Percentiles rank a stretch among this genome's conserved stretches.
These are phyloP conservation scores for Luscinia megarhynchos DNA, from an alignment of 2,797 vertebrate genomes.

Conservation along the genomic window DNA sequence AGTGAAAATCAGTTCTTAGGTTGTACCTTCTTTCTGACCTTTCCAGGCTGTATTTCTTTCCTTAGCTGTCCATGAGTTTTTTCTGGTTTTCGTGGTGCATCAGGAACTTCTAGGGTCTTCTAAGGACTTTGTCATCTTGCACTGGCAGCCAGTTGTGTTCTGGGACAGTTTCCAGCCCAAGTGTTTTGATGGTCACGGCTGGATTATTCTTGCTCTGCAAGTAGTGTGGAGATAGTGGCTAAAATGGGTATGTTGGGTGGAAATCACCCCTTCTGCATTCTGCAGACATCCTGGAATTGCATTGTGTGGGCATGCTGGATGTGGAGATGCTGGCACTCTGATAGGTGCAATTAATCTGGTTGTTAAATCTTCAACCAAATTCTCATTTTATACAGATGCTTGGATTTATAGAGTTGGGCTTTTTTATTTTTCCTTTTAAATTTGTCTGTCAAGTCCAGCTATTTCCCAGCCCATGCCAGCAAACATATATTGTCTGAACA, in stretches of 20 bases:
- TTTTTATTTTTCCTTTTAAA: neutral
- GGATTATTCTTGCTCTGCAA: neutral
- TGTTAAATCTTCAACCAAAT: neutral
- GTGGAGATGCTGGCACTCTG: neutral
- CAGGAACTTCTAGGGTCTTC: neutral
- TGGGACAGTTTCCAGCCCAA: neutral
- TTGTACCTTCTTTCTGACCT: neutral
- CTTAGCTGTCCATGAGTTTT: neutral
- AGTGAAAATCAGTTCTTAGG: neutral
- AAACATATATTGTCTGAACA: neutral
- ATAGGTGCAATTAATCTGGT: neutral
- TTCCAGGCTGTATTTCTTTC: neutral
- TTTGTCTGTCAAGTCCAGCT: neutral
- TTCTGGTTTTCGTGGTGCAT: neutral
- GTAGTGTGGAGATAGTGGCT: neutral
- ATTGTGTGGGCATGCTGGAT: accelerated
- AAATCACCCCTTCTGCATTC: neutral
- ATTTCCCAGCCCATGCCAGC: neutral
- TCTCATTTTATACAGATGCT: neutral
- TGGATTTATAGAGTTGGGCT: neutral
- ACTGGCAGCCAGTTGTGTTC: neutral
- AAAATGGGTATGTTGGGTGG: neutral
- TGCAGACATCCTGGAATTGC: neutral
- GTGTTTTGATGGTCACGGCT: neutral
- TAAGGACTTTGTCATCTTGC: neutral